These are phyloP conservation scores for Dasyornis broadbenti DNA, from an alignment of 2,113 vertebrate species.

Conservation along the genomic window DNA sequence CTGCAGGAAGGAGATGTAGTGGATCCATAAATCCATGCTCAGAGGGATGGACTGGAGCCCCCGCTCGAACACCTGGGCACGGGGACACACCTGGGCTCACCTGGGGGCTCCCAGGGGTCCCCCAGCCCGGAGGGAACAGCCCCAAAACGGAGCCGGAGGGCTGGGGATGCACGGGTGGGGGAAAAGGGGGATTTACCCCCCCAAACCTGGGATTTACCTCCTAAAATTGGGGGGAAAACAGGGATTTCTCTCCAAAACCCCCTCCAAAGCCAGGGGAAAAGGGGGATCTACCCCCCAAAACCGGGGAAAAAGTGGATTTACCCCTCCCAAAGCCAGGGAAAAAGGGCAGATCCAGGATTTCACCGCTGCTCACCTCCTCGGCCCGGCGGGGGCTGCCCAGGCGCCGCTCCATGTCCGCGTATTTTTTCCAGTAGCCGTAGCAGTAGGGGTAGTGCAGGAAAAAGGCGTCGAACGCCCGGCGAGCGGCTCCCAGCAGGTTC, in stretches of 20 bases:
- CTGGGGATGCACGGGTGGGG: too few species aligned
- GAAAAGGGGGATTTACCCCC: not conserved
- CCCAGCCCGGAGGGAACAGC: not conserved
- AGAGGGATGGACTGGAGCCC: slow-evolving; percentile 71
- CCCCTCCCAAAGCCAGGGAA: too few species aligned
- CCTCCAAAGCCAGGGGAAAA: too few species aligned
- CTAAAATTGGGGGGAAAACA: too few species aligned
- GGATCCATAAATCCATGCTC: slow-evolving; percentile 85
- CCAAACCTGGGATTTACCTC: accelerated
- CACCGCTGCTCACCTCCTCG: slow-evolving; percentile 68
- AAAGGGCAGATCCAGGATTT: too few species aligned
- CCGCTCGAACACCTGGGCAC: not conserved
- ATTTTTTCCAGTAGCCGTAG: slow-evolving; percentile 90
- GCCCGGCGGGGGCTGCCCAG: slow-evolving; percentile 65
- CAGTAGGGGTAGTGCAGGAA: slow-evolving; percentile 80
- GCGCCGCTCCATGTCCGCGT: slow-evolving; percentile 79
- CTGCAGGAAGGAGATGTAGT: slow-evolving; percentile 80
- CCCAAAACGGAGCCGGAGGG: not conserved
- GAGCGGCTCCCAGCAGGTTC: slow-evolving; percentile 65
- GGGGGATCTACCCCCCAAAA: too few species aligned
- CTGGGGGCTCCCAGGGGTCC: too few species aligned
- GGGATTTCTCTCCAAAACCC: too few species aligned
- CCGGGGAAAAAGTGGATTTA: accelerated
- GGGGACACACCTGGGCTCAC: not conserved
- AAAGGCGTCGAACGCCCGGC: slow-evolving; percentile 76